phyloP scores from a whole-genome alignment of 2,888 invertebrate species.

The Euphydryas editha region DNA sequence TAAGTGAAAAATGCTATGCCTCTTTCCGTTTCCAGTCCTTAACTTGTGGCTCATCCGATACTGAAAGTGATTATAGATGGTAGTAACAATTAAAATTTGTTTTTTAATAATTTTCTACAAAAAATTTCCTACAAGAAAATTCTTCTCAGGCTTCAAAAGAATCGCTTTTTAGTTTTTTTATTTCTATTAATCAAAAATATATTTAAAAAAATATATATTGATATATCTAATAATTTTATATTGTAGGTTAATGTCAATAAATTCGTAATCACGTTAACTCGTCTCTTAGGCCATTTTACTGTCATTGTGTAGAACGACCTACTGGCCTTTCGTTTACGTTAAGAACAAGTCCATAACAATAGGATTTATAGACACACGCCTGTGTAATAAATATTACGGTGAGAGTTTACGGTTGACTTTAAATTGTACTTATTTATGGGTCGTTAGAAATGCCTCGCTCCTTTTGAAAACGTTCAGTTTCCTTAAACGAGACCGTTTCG shows the following conservation, averaged over 20 bases:
- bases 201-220: too few relatives aligned
- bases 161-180: too few relatives aligned
- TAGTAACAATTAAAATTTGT: too few relatives aligned
- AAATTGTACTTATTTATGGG: conserved; percentile 24
- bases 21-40: too few relatives aligned
- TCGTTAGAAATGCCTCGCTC: conserved; percentile 9
- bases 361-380: conserved; percentile 7
- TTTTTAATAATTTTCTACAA: too few relatives aligned
- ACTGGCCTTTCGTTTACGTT: not conserved
- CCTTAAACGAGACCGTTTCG: not conserved
- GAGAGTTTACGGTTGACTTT: conserved; percentile 20
- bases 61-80: too few relatives aligned
- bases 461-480: conserved; percentile 12
- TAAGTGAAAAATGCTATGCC: too few relatives aligned
- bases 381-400: conserved; percentile 27
- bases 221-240: too few relatives aligned
- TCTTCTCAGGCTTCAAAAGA: too few relatives aligned
- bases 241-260: not conserved
- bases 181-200: too few relatives aligned
- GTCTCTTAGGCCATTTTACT: not conserved
- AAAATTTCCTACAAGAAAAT: too few relatives aligned
- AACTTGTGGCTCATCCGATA: too few relatives aligned
- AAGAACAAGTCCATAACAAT: conserved; percentile 4
- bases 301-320: conserved; percentile 5
- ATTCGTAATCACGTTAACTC: not conserved